Base-by-base conservation (phyloP, 2,113 vertebrate genomes). In the Dunckerocampus dactyliophorus region DNA sequence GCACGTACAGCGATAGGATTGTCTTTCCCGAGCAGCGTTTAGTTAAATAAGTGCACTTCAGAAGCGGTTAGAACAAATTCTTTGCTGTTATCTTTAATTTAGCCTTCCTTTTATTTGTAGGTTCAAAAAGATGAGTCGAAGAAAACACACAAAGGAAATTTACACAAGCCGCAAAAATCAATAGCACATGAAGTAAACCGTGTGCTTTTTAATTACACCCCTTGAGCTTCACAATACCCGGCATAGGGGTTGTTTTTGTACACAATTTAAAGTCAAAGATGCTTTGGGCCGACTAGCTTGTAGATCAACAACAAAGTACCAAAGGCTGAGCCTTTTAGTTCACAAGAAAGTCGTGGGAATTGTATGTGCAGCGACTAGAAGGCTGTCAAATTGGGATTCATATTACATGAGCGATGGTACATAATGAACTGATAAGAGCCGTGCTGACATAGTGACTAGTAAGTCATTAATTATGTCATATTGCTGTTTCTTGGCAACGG, bases 381-480 rank as follows among this genome's bases (percentile, higher is more conserved):
- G 67, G 19, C 39, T 39, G 63, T 76, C 65, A 69, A 79, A 81
- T 81, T 66, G 62, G 62, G 72, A 76, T 76, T 74, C 80, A 82
- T 86, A 87, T 86, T 76, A 67, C 74, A 62, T 62, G 64, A 79
- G 73, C 71, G 77, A 83, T 69, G 57, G 72, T 69, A 15, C 69
- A 72, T 72, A 86, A 80, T 86, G 77, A 87, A 84, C 75, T 82
- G 81, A 87, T 84, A 82, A 74, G 67, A 65, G 75, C 70, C 67
- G 50, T 69, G 76, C 82, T 80, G 84, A 82, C 82, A 80, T 48
- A 24, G 69, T 63, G 59, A 78, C 75, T 65, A 37, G 68, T 77
- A 80, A 85, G 85, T 88, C 85, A 88, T 89, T 85, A 85, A 84
- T 89, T 88, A 83, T 88, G 58, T 81, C 80, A 79, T 73, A 63